Conservation (phyloP, 2,797 vertebrate genomes). For the Heliangelus exortis region DNA sequence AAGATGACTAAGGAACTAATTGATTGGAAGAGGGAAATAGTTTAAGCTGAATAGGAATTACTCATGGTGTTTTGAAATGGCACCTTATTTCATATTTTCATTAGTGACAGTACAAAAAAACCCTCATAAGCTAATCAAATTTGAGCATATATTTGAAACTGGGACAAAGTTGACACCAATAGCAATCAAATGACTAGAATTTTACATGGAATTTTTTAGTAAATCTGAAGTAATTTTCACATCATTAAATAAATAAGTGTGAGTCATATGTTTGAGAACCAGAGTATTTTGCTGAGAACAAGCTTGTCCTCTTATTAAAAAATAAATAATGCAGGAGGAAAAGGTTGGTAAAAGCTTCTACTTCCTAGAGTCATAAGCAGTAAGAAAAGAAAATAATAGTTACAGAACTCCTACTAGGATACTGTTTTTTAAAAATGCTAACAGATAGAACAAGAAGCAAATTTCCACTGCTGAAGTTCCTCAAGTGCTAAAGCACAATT, state of each 20-base stretch:
- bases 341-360: background rate
- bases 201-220: background rate
- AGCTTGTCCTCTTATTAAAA: background rate
- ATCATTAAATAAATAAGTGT: background rate
- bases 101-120: background rate
- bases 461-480: background rate
- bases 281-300: background rate
- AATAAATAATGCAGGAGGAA: background rate
- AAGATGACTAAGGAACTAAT: background rate
- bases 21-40: background rate
- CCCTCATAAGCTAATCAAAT: background rate
- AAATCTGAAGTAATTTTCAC: background rate
- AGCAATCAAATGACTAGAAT: background rate
- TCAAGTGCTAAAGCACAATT: background rate
- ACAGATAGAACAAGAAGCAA: background rate
- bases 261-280: background rate
- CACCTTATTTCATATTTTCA: constrained; percentile 33
- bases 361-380: background rate
- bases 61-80: background rate
- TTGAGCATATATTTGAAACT: constrained; percentile 8
- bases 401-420: background rate
- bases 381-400: background rate
- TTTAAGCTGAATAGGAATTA: constrained; percentile 23
- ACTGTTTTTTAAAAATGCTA: background rate
- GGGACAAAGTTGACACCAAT: background rate